These are phyloP conservation scores for Epinotia nisella DNA, from an alignment of 2,888 invertebrate species.

Conservation along the genomic window DNA sequence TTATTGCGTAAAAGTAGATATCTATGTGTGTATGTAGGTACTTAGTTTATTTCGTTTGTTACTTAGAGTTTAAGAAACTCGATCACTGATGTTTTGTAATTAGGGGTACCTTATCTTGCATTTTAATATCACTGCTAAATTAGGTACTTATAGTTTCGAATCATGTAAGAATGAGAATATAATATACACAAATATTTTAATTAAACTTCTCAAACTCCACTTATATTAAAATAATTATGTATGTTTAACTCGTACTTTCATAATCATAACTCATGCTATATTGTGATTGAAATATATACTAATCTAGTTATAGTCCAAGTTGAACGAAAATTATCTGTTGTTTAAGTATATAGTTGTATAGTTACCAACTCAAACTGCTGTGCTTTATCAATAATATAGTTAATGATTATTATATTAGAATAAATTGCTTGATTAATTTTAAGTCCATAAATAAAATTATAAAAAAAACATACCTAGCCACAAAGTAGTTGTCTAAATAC, in stretches of 20 bases:
- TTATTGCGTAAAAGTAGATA: too few relatives aligned
- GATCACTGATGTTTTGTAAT: too few relatives aligned
- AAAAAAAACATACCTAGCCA: slow-evolving; percentile 44
- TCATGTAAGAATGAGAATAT: too few relatives aligned
- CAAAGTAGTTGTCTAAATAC: slow-evolving; percentile 45
- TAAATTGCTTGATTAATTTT: slow-evolving; percentile 29
- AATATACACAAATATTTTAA: too few relatives aligned
- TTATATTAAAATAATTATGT: too few relatives aligned
- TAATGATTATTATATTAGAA: slow-evolving; percentile 45
- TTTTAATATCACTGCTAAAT: too few relatives aligned
- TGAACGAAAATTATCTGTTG: neutral
- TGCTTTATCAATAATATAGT: slow-evolving; percentile 73
- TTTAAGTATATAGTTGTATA: slow-evolving; percentile 11
- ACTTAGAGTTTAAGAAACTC: too few relatives aligned
- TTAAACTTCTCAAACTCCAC: too few relatives aligned
- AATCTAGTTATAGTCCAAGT: neutral
- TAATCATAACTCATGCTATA: slow-evolving; percentile 3
- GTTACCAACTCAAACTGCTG: slow-evolving; percentile 64
- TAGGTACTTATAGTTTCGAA: too few relatives aligned
- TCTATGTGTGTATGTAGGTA: too few relatives aligned
- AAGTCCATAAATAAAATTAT: slow-evolving; percentile 20
- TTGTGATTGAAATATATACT: neutral
- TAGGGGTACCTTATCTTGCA: too few relatives aligned
- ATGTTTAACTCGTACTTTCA: neutral
- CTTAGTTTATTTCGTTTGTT: too few relatives aligned